A percentile compares a stretch with the other conserved stretches of the same genome.
Conservation (phyloP, 2,888 invertebrate genomes). For the Caprella mutica region DNA sequence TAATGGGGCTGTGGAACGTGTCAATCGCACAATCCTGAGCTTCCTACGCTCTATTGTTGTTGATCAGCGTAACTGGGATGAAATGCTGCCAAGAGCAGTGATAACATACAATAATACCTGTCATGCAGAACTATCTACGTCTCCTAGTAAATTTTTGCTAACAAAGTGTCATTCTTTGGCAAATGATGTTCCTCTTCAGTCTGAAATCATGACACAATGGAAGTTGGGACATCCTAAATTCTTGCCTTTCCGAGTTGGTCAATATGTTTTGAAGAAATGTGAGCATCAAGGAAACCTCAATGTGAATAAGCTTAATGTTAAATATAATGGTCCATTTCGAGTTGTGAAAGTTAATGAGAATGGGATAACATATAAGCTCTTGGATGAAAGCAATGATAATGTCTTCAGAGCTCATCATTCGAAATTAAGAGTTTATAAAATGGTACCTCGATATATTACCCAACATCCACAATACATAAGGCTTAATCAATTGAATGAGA, state of each 20-base stretch:
- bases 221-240: neutral
- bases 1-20: slow-evolving; percentile 4
- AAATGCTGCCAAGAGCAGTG: neutral
- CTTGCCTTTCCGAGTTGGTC: neutral
- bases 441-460: neutral
- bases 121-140: neutral
- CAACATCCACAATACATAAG: neutral
- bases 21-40: neutral
- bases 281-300: neutral
- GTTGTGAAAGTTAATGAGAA: neutral
- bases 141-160: neutral
- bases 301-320: neutral
- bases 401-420: neutral
- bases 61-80: neutral
- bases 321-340: neutral
- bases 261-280: neutral
- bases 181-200: neutral
- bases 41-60: neutral
- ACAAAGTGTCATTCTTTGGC: neutral
- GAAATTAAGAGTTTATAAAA: neutral
- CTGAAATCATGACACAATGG: neutral
- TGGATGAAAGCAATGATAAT: neutral
- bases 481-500: too few relatives aligned
- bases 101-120: neutral
- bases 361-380: neutral